Conservation (phyloP, 2,113 vertebrate genomes). For the Oxyruncus cristatus region DNA sequence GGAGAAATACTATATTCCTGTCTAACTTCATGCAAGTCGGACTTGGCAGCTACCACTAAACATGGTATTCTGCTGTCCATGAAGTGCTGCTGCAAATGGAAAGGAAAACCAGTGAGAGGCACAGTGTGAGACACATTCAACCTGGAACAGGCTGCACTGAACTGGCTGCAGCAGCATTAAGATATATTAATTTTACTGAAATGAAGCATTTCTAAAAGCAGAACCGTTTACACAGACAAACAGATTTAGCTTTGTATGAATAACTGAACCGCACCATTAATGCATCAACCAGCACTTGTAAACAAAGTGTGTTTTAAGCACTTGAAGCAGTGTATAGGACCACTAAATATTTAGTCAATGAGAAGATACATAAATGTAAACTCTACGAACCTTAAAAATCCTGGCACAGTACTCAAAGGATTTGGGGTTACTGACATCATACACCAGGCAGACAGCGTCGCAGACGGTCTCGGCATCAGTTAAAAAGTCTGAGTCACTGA, state of each 20-base stretch:
- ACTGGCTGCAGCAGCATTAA: not conserved
- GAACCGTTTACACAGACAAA: not conserved
- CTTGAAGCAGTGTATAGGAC: not conserved
- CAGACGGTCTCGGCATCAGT: conserved; percentile 87
- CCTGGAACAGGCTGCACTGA: not conserved
- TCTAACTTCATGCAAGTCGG: conserved; percentile 92
- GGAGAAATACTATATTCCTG: conserved; percentile 90
- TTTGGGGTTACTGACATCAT: conserved; percentile 88
- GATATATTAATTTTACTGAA: not conserved
- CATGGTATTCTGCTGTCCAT: conserved; percentile 96
- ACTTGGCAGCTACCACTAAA: conserved; percentile 91
- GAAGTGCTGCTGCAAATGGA: conserved; percentile 87
- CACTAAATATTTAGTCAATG: not conserved
- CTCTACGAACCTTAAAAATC: conserved; percentile 90
- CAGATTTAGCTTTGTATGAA: not conserved
- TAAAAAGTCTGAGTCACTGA: conserved; percentile 89
- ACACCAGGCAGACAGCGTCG: conserved; percentile 93
- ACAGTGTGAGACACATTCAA: not conserved
- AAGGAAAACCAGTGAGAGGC: conserved; percentile 28
- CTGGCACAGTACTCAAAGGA: conserved; percentile 97
- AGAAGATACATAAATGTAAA: not conserved
- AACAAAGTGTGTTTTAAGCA: not conserved
- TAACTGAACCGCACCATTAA: not conserved
- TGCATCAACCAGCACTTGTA: not conserved
- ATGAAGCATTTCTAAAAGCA: not conserved